Conservation (phyloP, 2,797 vertebrate genomes). For the Cacajao melanocephalus region DNA sequence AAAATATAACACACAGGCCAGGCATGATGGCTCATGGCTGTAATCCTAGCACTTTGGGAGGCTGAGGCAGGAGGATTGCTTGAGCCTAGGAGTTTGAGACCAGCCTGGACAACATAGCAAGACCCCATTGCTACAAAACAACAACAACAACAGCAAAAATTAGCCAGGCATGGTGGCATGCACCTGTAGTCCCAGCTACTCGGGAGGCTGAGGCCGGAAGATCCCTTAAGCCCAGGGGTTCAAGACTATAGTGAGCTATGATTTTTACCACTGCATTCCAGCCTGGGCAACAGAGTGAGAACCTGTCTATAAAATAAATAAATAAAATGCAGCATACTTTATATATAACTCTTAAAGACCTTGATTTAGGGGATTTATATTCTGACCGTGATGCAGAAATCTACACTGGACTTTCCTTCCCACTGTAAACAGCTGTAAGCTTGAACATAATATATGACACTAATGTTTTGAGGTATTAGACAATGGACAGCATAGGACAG, state of each 20-base stretch:
- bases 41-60: background rate
- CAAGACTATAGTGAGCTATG: background rate
- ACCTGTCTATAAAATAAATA: background rate
- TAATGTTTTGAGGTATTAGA: conserved; percentile 11
- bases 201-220: background rate
- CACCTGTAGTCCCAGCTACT: background rate
- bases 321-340: conserved; percentile 42
- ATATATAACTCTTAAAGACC: conserved; percentile 33
- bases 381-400: conserved; percentile 6
- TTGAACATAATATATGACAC: background rate
- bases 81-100: background rate
- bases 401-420: background rate
- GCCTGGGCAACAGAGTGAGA: background rate
- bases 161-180: background rate
- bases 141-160: background rate
- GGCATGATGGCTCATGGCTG: background rate
- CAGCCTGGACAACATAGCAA: background rate
- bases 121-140: background rate
- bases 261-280: background rate
- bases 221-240: background rate
- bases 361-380: background rate
- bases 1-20: conserved; percentile 30
- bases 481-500: background rate
- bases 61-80: background rate
- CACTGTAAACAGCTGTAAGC: background rate